Evolutionary conservation across 2,113 vertebrate species (phyloP).

Genomic region (Argyrosomus japonicus): DNA sequence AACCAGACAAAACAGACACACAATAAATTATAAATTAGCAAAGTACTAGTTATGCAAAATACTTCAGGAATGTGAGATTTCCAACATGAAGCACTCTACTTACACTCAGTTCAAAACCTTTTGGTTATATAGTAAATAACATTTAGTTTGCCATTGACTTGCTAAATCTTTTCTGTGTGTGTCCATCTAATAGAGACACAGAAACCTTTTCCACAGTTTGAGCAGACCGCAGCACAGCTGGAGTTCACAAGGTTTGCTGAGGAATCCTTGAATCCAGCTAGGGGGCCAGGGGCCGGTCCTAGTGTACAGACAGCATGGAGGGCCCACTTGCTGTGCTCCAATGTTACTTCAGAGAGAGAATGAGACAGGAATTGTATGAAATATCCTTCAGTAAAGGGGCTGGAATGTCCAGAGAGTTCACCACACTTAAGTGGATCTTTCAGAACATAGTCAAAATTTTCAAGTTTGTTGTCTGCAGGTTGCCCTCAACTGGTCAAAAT

Average conservation of each 20-base stretch:
- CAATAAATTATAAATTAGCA: neutral
- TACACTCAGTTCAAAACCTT: neutral
- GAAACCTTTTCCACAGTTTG: slow-evolving; percentile 1
- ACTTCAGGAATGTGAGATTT: neutral
- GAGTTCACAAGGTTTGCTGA: neutral
- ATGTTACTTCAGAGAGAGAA: neutral
- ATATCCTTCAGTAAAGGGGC: neutral
- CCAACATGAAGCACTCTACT: neutral
- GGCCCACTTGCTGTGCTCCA: neutral
- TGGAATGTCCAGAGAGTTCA: neutral
- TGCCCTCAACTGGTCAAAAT: neutral
- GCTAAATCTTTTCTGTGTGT: neutral
- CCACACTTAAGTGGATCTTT: neutral
- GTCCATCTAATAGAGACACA: neutral
- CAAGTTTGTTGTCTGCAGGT: neutral
- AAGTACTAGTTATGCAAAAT: neutral
- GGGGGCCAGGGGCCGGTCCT: neutral
- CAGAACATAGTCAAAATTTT: neutral
- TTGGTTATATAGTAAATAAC: neutral
- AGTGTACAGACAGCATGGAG: neutral
- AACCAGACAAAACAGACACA: neutral
- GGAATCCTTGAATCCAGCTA: slow-evolving; percentile 3
- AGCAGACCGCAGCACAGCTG: slow-evolving; percentile 24
- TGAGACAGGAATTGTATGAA: neutral
- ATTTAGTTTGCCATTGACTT: neutral